phyloP scores from a whole-genome alignment of 2,113 vertebrate genomes.

The Anas platyrhynchos region DNA sequence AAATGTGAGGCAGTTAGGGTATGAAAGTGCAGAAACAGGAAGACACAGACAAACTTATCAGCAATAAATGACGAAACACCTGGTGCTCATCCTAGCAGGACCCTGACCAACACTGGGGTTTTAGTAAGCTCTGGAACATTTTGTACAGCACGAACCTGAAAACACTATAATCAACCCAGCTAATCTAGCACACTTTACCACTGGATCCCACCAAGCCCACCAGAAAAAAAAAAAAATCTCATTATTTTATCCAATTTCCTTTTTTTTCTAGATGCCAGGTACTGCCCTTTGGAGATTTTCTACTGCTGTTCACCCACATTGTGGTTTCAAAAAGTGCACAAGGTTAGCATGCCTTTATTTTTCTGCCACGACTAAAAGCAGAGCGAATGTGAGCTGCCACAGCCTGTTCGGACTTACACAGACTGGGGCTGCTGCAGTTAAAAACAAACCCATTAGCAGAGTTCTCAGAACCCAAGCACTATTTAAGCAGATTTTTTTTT shows the following conservation, averaged over 20 bases:
- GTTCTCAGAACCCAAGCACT: conserved; percentile 13
- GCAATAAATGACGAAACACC: accelerated
- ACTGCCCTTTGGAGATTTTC: background rate
- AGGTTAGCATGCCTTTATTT: background rate
- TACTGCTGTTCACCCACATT: accelerated
- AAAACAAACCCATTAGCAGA: conserved; percentile 58
- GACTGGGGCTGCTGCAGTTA: background rate
- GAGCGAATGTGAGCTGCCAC: background rate
- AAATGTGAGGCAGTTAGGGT: accelerated
- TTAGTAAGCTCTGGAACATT: background rate
- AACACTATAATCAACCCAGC: background rate
- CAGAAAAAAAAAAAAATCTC: background rate
- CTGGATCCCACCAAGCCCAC: accelerated
- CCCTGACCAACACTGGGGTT: background rate
- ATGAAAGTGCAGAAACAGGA: background rate
- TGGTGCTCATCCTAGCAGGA: background rate
- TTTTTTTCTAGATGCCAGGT: background rate
- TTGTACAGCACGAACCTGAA: background rate
- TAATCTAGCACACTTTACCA: background rate
- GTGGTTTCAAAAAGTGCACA: background rate
- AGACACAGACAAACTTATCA: background rate
- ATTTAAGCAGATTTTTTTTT: conserved; percentile 50
- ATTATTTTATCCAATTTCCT: background rate
- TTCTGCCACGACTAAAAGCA: background rate
- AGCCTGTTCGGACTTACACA: background rate